A percentile compares a stretch with the other conserved stretches of the same genome.
These are phyloP conservation scores for Drosophila hamatofila DNA, from an alignment of 2,888 invertebrate genomes.

Conservation along the genomic window DNA sequence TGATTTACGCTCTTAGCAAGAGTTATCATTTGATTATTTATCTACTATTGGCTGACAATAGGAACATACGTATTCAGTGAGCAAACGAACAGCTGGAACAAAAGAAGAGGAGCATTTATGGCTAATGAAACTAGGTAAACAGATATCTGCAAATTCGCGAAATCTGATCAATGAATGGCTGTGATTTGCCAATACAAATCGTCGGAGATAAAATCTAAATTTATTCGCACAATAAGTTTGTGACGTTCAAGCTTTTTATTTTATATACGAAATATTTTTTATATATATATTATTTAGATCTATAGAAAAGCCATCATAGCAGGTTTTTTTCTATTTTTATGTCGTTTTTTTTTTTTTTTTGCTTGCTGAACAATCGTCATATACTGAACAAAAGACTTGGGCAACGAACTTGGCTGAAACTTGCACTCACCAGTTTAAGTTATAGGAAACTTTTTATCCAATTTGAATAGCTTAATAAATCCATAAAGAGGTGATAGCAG, in stretches of 20 bases:
- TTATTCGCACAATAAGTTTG: constrained; percentile 56
- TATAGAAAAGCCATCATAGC: constrained; percentile 37
- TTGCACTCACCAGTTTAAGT: constrained; percentile 77
- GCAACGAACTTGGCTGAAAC: constrained; percentile 65
- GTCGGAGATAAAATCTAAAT: constrained; percentile 67
- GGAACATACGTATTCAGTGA: constrained; percentile 37
- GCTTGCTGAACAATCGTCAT: neutral
- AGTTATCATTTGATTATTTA: constrained; percentile 2
- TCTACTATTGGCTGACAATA: constrained; percentile 26
- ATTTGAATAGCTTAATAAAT: constrained; percentile 77
- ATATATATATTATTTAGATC: constrained; percentile 28
- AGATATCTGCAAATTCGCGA: constrained; percentile 15
- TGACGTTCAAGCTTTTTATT: constrained; percentile 32
- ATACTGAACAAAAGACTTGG: constrained; percentile 67
- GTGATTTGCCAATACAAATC: constrained; percentile 51
- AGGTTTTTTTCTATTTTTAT: constrained; percentile 2
- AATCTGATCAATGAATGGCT: constrained; percentile 20
- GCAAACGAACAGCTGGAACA: constrained; percentile 37
- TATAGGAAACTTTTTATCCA: constrained; percentile 76
- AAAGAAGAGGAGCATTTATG: constrained; percentile 36
- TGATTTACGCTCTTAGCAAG: constrained; percentile 1
- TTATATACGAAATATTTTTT: constrained; percentile 34
- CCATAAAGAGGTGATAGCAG: constrained; percentile 60
- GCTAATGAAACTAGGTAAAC: constrained; percentile 46
- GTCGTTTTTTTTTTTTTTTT: constrained; percentile 3